phyloP scores from a whole-genome alignment of 2,113 vertebrate species.

The Sinocyclocheilus maitianheensis region DNA sequence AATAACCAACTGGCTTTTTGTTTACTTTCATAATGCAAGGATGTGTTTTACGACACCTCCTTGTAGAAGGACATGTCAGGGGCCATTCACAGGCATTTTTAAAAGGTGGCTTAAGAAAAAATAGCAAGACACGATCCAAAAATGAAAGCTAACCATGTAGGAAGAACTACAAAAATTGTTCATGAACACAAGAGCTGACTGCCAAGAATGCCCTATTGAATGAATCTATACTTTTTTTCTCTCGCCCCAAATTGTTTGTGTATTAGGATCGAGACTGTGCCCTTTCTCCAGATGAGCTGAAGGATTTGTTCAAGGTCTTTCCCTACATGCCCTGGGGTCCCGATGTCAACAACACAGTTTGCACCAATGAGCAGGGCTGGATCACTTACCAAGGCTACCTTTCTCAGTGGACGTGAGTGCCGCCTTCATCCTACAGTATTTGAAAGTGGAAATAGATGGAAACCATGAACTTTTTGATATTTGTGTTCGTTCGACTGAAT shows the following conservation, averaged over 20 bases:
- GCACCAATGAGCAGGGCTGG: too few species aligned
- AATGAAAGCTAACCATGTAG: not conserved
- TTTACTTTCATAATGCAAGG: not conserved
- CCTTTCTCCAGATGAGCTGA: conserved; percentile 92
- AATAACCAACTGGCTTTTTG: not conserved
- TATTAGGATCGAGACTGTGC: conserved; percentile 95
- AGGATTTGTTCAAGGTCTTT: conserved; percentile 97
- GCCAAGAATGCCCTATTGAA: not conserved
- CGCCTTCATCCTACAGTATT: not conserved
- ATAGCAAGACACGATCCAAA: not conserved
- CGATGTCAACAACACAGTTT: too few species aligned
- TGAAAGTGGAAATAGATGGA: not conserved
- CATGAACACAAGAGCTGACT: too few species aligned
- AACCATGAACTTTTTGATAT: too few species aligned
- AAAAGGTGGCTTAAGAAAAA: not conserved
- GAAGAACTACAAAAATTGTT: not conserved
- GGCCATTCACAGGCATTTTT: not conserved
- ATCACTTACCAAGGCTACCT: conserved; percentile 85
- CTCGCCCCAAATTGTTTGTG: not conserved
- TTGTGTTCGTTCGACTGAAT: not conserved
- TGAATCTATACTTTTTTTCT: not conserved
- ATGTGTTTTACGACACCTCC: not conserved
- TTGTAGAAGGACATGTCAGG: not conserved
- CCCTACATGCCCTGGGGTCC: conserved; percentile 63
- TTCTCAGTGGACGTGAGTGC: conserved; percentile 98